Conservation (phyloP, 2,113 vertebrate species). For the Podarcis cretensis region DNA sequence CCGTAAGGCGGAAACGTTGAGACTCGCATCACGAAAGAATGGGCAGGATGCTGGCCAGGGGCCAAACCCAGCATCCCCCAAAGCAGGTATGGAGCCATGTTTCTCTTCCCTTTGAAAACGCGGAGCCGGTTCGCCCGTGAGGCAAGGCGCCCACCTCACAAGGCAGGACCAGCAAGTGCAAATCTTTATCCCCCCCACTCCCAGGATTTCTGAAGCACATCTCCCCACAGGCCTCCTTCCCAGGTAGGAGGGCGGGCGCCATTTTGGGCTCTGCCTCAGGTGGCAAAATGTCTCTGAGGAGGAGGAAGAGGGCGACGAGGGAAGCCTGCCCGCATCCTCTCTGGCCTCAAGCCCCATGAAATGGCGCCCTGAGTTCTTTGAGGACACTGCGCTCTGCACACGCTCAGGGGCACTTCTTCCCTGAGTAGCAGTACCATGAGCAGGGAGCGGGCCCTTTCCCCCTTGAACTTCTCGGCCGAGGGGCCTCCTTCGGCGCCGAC, state of each 20-base stretch:
- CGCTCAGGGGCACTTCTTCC: not conserved
- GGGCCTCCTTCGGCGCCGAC: not conserved
- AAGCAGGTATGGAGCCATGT: not conserved
- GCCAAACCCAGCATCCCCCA: too few relatives aligned
- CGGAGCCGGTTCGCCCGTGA: too few relatives aligned
- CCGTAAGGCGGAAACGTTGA: not conserved
- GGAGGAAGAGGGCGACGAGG: not conserved
- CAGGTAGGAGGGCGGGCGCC: too few relatives aligned
- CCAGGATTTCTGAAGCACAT: too few relatives aligned
- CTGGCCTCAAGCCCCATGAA: not conserved
- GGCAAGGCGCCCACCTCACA: not conserved
- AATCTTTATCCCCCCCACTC: too few relatives aligned
- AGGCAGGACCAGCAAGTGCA: too few relatives aligned
- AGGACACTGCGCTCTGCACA: not conserved
- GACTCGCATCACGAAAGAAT: not conserved
- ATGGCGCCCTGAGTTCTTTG: not conserved
- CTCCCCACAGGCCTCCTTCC: too few relatives aligned
- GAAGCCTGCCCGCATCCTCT: not conserved
- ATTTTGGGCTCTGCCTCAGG: not conserved
- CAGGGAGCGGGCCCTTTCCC: conserved; percentile 2
- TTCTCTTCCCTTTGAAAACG: not conserved
- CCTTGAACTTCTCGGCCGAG: not conserved
- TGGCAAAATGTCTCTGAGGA: not conserved
- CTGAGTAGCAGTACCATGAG: not conserved
- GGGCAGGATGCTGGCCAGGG: not conserved